Conservation (phyloP, 2,113 vertebrate genomes). For the Phaethon lepturus region DNA sequence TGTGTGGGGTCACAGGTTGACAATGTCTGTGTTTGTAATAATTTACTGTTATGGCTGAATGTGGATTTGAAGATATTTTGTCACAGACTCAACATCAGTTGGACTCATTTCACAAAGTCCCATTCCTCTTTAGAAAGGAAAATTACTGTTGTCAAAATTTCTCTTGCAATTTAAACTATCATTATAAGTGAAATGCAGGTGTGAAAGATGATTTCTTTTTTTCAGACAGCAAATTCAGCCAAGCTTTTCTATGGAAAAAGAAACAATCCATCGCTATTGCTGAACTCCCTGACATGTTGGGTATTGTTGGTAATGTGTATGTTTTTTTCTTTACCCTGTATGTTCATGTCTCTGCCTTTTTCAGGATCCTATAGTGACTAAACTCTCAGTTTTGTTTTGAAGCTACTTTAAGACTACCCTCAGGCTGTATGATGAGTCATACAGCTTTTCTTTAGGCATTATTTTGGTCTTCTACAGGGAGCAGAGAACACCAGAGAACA, state of each 20-base stretch:
- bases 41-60: not conserved
- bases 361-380: not conserved
- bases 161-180: not conserved
- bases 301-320: not conserved
- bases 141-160: conserved; percentile 28
- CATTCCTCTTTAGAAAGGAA: not conserved
- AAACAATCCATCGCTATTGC: not conserved
- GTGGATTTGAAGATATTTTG: not conserved
- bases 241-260: not conserved
- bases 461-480: not conserved
- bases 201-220: not conserved
- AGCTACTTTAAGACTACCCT: not conserved
- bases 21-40: not conserved
- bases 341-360: not conserved
- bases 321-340: not conserved
- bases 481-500: not conserved
- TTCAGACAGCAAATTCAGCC: not conserved
- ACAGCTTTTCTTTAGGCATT: not conserved
- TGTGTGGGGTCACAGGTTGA: not conserved
- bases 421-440: conserved; percentile 21
- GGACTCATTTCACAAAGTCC: not conserved
- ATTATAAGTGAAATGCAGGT: not conserved
- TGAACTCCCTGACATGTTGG: not conserved
- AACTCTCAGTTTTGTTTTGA: conserved; percentile 7
- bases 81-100: not conserved